Base-by-base conservation (phyloP, 2,888 invertebrate genomes). In the Salticus scenicus region DNA sequence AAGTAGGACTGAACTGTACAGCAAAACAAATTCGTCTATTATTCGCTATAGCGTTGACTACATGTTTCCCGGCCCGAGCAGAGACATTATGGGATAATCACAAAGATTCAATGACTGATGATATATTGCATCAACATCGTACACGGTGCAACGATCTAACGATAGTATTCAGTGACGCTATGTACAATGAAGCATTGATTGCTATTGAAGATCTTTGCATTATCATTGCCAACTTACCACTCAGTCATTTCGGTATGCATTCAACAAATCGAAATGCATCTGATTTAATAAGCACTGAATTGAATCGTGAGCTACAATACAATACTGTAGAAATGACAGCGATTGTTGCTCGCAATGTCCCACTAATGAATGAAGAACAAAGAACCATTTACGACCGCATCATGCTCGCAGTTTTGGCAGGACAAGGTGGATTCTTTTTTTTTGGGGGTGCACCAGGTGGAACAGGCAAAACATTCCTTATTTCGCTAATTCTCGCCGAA, bases 401-500 rank as follows among this genome's bases (percentile, higher is more conserved):
- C n/a, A 51, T 51, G 5, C 5, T 51, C 2, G 51, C 51, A 51
- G 51, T 51, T 51, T 51, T n/a, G 51, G 51, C 51, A 51, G 51
- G 51, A 17, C 51, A 51, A 51, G 17, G 51, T 51, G 51, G 51
- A 51, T 51, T 51, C 51, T 20, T n/a, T 51, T 51, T 51, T 51
- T 89, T 91, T 87, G 67, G 91, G 17, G 91, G 91, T 89, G 91
- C 90, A 57, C 90, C 91, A 31, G 91, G 90, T 20, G 90, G 91
- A n/a, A 91, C 91, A 63, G 92, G 91, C 8, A 91, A 92, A 90
- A 91, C 90, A 20, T 92, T 90, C 86, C 79, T 92, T 0, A 90
- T 92, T 66, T 90, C 89, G 37, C 82, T 91, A 41, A 78, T 92
- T 41, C 87, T 91, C 12, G 90, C 90, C n/a, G 83, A 88, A 73